These are phyloP conservation scores for Pantherophis alleghaniensis DNA, from an alignment of 2,797 vertebrate genomes.

Conservation along the genomic window DNA sequence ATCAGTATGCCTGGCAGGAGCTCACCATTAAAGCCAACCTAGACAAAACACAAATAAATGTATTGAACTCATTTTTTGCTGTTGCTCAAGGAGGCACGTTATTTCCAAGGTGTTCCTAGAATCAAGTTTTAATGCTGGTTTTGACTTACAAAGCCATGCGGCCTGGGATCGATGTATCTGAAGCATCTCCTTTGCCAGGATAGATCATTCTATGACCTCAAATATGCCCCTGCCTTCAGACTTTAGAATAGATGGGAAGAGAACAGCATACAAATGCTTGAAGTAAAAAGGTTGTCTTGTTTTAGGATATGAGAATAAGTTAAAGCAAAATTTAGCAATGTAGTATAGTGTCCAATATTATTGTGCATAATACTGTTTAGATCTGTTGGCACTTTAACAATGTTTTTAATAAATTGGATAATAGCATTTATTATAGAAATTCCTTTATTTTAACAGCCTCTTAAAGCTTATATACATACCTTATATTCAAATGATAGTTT, in stretches of 20 bases:
- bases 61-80: not conserved
- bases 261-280: not conserved
- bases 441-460: not conserved
- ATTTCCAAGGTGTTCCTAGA: not conserved
- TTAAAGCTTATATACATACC: not conserved
- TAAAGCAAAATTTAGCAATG: not conserved
- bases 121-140: not conserved
- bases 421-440: not conserved
- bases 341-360: not conserved
- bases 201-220: not conserved
- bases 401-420: not conserved
- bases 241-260: not conserved
- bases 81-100: not conserved
- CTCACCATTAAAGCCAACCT: not conserved
- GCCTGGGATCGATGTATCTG: not conserved
- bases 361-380: not conserved
- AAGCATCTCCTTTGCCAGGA: not conserved
- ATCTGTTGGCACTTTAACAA: not conserved
- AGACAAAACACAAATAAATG: not conserved
- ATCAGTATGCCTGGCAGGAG: not conserved
- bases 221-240: not conserved
- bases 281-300: not conserved
- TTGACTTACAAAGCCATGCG: not conserved
- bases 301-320: not conserved
- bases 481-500: not conserved